phyloP scores from a whole-genome alignment of 2,888 invertebrate genomes.

The Lomographa bimaculata region DNA sequence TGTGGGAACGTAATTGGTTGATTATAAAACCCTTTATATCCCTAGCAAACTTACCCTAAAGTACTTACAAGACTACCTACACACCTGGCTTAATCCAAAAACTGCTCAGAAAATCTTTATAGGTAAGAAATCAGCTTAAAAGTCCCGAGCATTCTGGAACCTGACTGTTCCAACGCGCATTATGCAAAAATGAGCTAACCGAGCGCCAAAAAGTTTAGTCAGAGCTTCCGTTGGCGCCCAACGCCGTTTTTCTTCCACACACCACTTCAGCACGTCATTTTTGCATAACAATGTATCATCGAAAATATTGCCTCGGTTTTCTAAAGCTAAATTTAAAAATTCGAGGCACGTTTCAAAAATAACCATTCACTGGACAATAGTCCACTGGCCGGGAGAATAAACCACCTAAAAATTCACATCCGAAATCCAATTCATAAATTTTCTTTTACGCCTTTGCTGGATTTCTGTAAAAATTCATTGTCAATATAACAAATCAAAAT shows the following conservation, averaged over 20 bases:
- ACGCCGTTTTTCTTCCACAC: slow-evolving; percentile 27
- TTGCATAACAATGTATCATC: slow-evolving; percentile 39
- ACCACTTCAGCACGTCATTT: slow-evolving; percentile 30
- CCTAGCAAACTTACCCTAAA: too few relatives aligned
- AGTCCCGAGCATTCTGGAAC: too few relatives aligned
- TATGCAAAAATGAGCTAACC: slow-evolving; percentile 6
- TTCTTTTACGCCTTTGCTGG: slow-evolving; percentile 22
- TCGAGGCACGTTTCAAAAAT: slow-evolving; percentile 39
- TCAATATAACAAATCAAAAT: slow-evolving; percentile 1
- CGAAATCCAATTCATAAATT: slow-evolving; percentile 45
- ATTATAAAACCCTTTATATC: too few relatives aligned
- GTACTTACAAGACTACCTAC: too few relatives aligned
- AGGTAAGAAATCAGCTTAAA: too few relatives aligned
- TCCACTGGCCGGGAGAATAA: slow-evolving; percentile 33
- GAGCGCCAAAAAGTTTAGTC: slow-evolving; percentile 12
- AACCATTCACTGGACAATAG: slow-evolving; percentile 38
- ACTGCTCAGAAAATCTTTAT: too few relatives aligned
- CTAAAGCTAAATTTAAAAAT: slow-evolving; percentile 37
- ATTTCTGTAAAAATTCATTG: slow-evolving; percentile 7
- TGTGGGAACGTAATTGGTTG: too few relatives aligned
- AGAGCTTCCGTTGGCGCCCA: slow-evolving; percentile 13
- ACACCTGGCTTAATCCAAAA: too few relatives aligned
- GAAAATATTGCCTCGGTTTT: slow-evolving; percentile 32
- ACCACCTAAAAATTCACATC: slow-evolving; percentile 44
- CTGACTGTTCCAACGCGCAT: too few relatives aligned